Evolutionary conservation across 2,113 vertebrate species (phyloP).

Genomic region (Garra rufa): DNA sequence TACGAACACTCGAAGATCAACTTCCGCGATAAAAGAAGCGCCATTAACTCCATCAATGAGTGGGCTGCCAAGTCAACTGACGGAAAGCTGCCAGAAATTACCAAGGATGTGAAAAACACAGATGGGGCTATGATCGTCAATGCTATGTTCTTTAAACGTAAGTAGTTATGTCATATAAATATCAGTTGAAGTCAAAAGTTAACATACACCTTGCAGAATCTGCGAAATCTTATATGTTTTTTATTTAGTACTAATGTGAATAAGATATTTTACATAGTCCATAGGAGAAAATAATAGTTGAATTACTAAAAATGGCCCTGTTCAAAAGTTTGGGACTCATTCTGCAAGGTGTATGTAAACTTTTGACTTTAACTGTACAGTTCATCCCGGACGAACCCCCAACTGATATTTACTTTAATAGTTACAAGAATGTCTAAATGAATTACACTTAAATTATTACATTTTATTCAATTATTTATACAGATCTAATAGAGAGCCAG

Average conservation of each 20-base stretch:
- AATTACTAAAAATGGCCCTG: too few relatives aligned
- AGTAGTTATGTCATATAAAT: too few relatives aligned
- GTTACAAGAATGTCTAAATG: not conserved
- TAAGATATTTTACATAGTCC: too few relatives aligned
- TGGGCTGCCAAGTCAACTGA: conserved; percentile 92
- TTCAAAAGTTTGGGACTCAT: too few relatives aligned
- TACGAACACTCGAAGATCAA: conserved; percentile 96
- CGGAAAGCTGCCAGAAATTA: conserved; percentile 91
- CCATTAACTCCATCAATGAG: conserved; percentile 94
- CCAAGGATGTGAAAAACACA: conserved; percentile 89
- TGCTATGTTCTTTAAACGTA: conserved; percentile 98
- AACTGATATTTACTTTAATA: not conserved
- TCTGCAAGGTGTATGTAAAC: too few relatives aligned
- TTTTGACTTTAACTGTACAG: too few relatives aligned
- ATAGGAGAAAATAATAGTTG: too few relatives aligned
- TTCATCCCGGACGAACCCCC: not conserved
- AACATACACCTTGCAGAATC: too few relatives aligned
- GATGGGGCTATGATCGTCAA: conserved; percentile 95
- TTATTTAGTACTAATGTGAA: too few relatives aligned
- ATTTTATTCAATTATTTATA: not conserved
- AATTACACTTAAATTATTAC: conserved; percentile 38
- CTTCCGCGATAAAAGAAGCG: conserved; percentile 93
- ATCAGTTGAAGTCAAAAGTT: too few relatives aligned
- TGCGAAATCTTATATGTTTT: too few relatives aligned
- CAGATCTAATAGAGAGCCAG: too few relatives aligned